A percentile compares a stretch with the other conserved stretches of the same genome.
Evolutionary conservation across 2,797 vertebrate genomes (phyloP).

Genomic region (Botia kubotai): DNA sequence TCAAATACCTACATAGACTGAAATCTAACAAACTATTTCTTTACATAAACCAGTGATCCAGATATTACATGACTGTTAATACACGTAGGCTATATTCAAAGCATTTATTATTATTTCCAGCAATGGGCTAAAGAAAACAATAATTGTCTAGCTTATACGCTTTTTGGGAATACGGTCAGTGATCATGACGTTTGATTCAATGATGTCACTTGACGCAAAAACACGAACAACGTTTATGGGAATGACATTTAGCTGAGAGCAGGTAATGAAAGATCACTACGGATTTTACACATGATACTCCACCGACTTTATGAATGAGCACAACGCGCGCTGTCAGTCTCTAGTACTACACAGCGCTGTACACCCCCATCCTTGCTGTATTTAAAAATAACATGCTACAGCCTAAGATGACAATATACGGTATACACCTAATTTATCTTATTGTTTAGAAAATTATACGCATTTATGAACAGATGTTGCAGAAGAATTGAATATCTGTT

Average conservation of each 20-base stretch:
- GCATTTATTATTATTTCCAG: background rate
- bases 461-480: background rate
- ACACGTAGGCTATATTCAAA: background rate
- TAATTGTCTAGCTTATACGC: background rate
- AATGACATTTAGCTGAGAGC: background rate
- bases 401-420: background rate
- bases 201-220: constrained; percentile 22
- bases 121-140: background rate
- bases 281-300: background rate
- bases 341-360: constrained; percentile 17
- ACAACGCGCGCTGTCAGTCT: background rate
- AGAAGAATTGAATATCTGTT: background rate
- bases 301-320: constrained; percentile 43
- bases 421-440: background rate
- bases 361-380: background rate
- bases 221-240: constrained; percentile 7
- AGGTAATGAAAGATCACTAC: background rate
- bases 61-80: background rate
- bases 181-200: background rate
- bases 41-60: background rate
- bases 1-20: background rate
- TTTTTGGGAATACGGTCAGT: constrained; percentile 2
- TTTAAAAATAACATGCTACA: background rate
- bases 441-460: background rate
- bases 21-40: constrained; percentile 23